Evolutionary conservation across 1,140 invertebrate species (phyloP).

Genomic region (Acromyrmex charruanus): DNA sequence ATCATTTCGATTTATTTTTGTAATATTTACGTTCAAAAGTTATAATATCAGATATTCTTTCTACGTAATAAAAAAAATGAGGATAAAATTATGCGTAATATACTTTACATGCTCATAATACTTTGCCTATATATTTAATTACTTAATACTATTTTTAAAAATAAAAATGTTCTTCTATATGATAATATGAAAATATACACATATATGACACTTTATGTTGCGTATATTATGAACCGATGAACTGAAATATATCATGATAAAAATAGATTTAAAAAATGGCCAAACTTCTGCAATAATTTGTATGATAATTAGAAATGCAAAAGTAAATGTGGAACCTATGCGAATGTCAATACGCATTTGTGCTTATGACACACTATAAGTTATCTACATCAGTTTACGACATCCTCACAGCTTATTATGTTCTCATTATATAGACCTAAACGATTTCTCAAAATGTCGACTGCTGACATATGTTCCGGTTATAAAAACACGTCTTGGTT

Average conservation of each 20-base stretch:
- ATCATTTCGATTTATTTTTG: neutral
- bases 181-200: neutral
- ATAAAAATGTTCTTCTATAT: neutral
- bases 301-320: neutral
- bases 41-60: neutral
- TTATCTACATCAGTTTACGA: constrained; percentile 30
- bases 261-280: neutral
- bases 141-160: neutral
- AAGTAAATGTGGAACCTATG: neutral
- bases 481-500: constrained; percentile 45
- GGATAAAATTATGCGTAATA: no score
- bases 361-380: neutral
- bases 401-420: constrained; percentile 58
- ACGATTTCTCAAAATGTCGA: constrained; percentile 51
- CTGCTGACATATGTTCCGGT: constrained; percentile 45
- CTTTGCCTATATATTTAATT: neutral
- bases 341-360: neutral
- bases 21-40: constrained; percentile 4
- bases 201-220: neutral
- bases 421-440: constrained; percentile 45
- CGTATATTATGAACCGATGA: neutral
- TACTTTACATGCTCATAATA: neutral
- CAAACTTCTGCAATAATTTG: neutral
- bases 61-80: neutral
- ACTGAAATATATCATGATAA: neutral